Base-by-base conservation (phyloP, 2,113 vertebrate genomes). In the Gymnocephalus cernua region DNA sequence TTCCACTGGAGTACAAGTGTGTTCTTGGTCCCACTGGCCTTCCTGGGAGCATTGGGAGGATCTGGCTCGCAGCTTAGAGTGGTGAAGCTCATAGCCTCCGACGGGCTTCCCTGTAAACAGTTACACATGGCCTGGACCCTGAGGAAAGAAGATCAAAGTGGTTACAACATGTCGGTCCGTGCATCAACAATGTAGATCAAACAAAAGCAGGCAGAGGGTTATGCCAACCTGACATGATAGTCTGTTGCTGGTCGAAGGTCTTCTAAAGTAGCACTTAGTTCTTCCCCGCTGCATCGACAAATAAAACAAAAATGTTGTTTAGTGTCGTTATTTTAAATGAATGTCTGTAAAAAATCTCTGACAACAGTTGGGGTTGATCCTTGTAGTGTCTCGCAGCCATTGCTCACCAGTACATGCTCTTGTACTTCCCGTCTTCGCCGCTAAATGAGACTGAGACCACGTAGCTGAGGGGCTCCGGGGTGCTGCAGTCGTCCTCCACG, bases 211-310 rank as follows among this genome's bases (percentile, higher is more conserved):
- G 19, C 5, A n/a, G 59, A 13, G 18, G 15, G 18, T 29, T 6
- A 25, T 82, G 82, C 96, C 92, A 88, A 99, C 98, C 97, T 99
- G 95, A 97, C 96, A 75, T 98, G 95, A 93, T 98, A 99, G 92
- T 99, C 97, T 70, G 96, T 99, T 89, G 98, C 97, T 95, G 98
- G 98, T 93, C 96, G 96, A 89, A 97, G 95, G 91, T 97, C 96
- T 93, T 97, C 96, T 93, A 98, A 95, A 91, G 96, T 96, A 92
- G 96, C 90, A 94, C 93, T 96, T 83, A 95, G 94, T 94, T 98
- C 96, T 92, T 97, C 96, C 86, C 97, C 97, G 85, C 98, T 99
- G 84, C 27, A 19, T 45, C 9, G 19, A 59, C 38, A 66, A 58
- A 83, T 14, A 66, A 1, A 19, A 65, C 58, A 72, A 47, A 29